Evolutionary conservation across 2,797 vertebrate species (phyloP), one percentile per base, ranked within the genome.

Genomic region (Tympanoctomys barrerae): DNA sequence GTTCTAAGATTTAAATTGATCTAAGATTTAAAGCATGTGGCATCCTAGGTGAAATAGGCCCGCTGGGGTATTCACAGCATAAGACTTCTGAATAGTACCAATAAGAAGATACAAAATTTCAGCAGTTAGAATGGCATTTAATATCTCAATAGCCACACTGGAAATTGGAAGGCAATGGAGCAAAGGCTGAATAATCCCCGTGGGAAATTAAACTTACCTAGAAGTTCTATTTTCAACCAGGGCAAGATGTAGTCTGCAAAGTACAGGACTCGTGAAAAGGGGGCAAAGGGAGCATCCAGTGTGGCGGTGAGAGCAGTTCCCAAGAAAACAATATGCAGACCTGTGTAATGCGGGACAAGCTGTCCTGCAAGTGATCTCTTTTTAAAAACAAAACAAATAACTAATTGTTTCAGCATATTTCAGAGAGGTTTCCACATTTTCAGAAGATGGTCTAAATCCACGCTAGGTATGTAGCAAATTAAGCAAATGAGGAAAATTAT

Each of bases 201-300:
- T 24, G 28, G n/a, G 88, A 93, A 90, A 85, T 42, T 59, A 84
- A 54, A 91, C n/a, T 33, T 87, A n/a, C 46, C 7, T 84, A 54
- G 36, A 93, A 83, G 75, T 88, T 82, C 85, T 87, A 68, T 89
- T 91, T 94, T 3, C n/a, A 71, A n/a, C 57, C 2, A 64, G 22
- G 19, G 22, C 1, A 59, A 82, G 31, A 33, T 7, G 71, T 33
- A 8, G 8, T 26, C 64, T 64, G 11, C 54, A 36, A 88, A 85
- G 62, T 62, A 1, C 11, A 24, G 11, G 5, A 9, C 24, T 85
- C 11, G 16, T 85, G 52, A 5, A 7, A 71, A 54, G 12, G 57
- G 59, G 85, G 71, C 18, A 14, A 81, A 87, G 19, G 11, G 49
- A 95, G 81, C 79, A 14, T 1, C 31, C 26, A 71, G 31, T 28